Conservation (phyloP, 2,888 invertebrate genomes). For the Eupelmus urozonus region DNA sequence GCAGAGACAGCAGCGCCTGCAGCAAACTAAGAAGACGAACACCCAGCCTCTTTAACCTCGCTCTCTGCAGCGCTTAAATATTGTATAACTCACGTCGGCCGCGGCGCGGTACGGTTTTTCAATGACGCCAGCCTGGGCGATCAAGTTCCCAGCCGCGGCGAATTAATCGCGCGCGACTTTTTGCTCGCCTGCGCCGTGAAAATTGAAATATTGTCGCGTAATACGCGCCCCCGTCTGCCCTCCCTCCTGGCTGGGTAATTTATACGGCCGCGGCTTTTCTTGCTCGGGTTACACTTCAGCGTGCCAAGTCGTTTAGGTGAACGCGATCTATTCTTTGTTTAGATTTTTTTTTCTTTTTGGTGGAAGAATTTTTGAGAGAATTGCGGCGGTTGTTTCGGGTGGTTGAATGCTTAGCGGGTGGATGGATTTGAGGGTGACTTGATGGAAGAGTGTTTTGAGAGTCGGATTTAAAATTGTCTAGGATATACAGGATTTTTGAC, state of each 20-base stretch:
- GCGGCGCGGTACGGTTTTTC: slow-evolving; percentile 31
- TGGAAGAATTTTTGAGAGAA: background rate
- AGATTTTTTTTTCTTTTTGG: background rate
- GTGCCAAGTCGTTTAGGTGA: slow-evolving; percentile 37
- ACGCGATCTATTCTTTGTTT: too few species aligned
- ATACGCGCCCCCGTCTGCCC: slow-evolving; percentile 6
- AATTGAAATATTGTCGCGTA: slow-evolving; percentile 55
- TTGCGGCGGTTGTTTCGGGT: too few species aligned
- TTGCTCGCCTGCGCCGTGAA: slow-evolving; percentile 21
- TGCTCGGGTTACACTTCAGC: background rate
- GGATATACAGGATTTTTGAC: too few species aligned
- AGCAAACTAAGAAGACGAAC: slow-evolving; percentile 31
- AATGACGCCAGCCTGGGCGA: slow-evolving; percentile 36
- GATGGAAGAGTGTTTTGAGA: too few species aligned
- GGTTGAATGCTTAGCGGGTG: too few species aligned
- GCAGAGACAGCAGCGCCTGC: too few species aligned
- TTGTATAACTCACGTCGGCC: background rate
- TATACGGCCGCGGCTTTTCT: slow-evolving; percentile 36
- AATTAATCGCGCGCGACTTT: slow-evolving; percentile 51
- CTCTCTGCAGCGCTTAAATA: slow-evolving; percentile 11
- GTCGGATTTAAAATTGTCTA: too few species aligned
- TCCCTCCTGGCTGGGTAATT: slow-evolving; percentile 22
- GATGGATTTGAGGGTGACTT: too few species aligned
- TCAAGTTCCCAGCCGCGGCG: slow-evolving; percentile 36
- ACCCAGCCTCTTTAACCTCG: slow-evolving; percentile 17